Conservation (phyloP, 2,888 invertebrate species). For the Tenthredo distinguenda region DNA sequence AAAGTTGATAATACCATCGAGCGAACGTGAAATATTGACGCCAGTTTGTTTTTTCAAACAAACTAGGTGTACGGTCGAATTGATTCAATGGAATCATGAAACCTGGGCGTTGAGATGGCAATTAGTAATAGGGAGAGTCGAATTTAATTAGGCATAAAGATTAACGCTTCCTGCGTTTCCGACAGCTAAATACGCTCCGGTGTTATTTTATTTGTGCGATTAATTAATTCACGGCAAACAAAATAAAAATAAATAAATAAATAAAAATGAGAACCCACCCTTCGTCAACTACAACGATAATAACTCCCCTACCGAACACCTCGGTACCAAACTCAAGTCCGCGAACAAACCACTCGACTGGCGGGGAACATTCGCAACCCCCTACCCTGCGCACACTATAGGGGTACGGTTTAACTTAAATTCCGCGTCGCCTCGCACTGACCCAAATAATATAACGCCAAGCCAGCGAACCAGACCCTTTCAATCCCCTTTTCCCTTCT, state of each 20-base stretch:
- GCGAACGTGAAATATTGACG: neutral
- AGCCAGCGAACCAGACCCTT: constrained; percentile 44
- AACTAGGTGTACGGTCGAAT: neutral
- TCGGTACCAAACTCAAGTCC: neutral
- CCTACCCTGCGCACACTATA: neutral
- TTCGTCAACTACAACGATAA: neutral
- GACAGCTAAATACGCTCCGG: neutral
- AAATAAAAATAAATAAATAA: neutral
- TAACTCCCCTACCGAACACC: constrained; percentile 8
- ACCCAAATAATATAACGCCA: constrained; percentile 24
- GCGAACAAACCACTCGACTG: neutral
- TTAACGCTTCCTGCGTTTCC: neutral
- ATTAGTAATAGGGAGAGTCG: neutral
- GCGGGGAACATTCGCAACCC: neutral
- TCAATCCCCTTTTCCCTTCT: constrained; percentile 35
- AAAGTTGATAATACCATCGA: constrained; percentile 2
- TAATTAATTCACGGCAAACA: neutral
- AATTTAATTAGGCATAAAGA: constrained; percentile 1
- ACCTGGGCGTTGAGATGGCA: neutral
- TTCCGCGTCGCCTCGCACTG: constrained; percentile 47
- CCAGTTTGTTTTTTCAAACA: neutral
- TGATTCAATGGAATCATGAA: neutral
- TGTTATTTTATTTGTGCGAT: neutral
- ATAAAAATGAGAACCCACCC: neutral
- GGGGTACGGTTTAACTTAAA: constrained; percentile 34